A percentile compares a stretch with the other conserved stretches of the same genome.
phyloP scores from a whole-genome alignment of 2,113 vertebrate genomes.

The Tachycineta bicolor region DNA sequence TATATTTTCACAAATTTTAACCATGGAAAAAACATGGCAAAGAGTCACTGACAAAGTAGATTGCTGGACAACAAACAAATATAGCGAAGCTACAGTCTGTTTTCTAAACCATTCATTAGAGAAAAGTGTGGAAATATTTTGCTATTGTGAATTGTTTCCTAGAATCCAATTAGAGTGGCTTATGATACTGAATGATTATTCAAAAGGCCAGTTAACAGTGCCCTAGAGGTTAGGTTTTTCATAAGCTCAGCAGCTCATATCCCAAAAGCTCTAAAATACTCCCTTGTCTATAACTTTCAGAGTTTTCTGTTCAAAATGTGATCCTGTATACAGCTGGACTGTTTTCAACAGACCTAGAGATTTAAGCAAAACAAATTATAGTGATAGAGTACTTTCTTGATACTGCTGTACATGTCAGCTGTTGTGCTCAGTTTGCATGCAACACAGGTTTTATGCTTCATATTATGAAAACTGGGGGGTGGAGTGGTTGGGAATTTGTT shows the following conservation, averaged over 20 bases:
- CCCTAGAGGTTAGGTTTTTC: not conserved
- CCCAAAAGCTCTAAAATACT: not conserved
- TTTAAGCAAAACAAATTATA: not conserved
- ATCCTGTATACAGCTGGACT: not conserved
- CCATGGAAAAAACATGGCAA: not conserved
- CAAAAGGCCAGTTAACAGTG: not conserved
- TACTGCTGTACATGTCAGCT: not conserved
- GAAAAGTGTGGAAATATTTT: not conserved
- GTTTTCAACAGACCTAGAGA: not conserved
- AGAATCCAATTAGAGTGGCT: not conserved
- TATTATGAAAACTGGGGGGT: not conserved
- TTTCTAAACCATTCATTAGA: not conserved
- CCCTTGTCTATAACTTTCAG: not conserved
- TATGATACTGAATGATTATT: not conserved
- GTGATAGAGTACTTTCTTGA: not conserved
- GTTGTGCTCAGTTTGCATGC: not conserved
- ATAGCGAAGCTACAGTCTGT: not conserved
- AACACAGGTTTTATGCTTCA: not conserved
- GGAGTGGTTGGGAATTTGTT: not conserved
- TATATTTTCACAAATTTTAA: not conserved
- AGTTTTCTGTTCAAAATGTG: not conserved
- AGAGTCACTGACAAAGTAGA: not conserved
- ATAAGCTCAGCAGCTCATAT: not conserved
- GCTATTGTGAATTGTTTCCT: not conserved
- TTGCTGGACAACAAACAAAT: not conserved